Conservation (phyloP, 2,797 vertebrate genomes). For the Silurus aristotelis region DNA sequence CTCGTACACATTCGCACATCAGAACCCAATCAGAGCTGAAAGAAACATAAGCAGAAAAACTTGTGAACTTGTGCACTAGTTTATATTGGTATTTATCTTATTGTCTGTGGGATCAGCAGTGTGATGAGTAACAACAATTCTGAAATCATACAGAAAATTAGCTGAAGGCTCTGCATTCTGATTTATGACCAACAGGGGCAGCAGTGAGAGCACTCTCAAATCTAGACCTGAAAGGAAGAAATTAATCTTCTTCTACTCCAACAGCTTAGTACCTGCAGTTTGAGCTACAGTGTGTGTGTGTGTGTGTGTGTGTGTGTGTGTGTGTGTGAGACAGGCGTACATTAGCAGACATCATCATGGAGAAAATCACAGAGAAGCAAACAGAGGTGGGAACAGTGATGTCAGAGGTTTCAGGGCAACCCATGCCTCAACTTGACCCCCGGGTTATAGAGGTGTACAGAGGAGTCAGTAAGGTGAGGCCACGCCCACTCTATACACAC, state of each 20-base stretch:
- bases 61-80: too few relatives aligned
- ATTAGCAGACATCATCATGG: conserved; percentile 95
- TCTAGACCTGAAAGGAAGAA: neutral
- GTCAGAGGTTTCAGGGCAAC: conserved; percentile 86
- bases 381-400: conserved; percentile 91
- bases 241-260: neutral
- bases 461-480: conserved; percentile 87
- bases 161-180: neutral
- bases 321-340: conserved; percentile 78
- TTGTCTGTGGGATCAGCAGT: too few relatives aligned
- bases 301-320: conserved; percentile 8
- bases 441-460: conserved; percentile 89
- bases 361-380: conserved; percentile 97
- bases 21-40: too few relatives aligned
- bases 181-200: neutral
- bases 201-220: too few relatives aligned
- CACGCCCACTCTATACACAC: neutral
- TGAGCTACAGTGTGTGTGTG: neutral
- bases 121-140: too few relatives aligned
- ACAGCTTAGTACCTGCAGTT: neutral
- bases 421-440: conserved; percentile 87
- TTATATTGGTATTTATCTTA: too few relatives aligned
- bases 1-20: neutral
- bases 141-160: too few relatives aligned
- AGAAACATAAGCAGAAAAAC: too few relatives aligned